These are phyloP conservation scores for Smutsia gigantea DNA, from an alignment of 2,797 vertebrate genomes.

Conservation along the genomic window DNA sequence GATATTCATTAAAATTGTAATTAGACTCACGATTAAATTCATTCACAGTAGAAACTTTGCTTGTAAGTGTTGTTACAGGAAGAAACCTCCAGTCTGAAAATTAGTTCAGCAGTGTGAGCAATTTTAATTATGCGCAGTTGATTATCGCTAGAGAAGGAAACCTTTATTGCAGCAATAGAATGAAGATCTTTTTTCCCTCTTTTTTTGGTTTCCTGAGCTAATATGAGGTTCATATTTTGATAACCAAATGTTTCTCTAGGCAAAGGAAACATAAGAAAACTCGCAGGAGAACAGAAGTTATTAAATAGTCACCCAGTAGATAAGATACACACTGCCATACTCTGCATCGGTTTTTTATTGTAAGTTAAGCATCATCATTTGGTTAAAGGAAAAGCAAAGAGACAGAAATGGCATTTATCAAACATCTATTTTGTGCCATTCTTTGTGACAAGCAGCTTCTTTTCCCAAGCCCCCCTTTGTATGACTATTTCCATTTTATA, in stretches of 20 bases:
- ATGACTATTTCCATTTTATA: background rate
- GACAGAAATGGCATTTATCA: background rate
- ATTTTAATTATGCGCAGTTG: conserved; percentile 89
- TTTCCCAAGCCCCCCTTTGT: background rate
- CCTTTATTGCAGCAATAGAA: conserved; percentile 87
- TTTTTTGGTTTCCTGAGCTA: conserved; percentile 81
- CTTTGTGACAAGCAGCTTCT: background rate
- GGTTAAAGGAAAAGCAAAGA: background rate
- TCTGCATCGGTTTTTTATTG: background rate
- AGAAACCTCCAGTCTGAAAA: conserved; percentile 89
- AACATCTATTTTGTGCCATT: background rate
- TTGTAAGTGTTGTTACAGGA: conserved; percentile 88
- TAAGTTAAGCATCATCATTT: background rate
- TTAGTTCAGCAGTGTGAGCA: conserved; percentile 88
- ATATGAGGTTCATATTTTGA: conserved; percentile 82
- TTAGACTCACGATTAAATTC: conserved; percentile 90
- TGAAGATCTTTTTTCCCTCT: conserved; percentile 79
- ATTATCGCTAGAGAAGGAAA: conserved; percentile 89
- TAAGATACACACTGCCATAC: background rate
- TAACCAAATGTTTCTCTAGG: conserved; percentile 80
- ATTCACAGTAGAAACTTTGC: conserved; percentile 87
- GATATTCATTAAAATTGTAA: conserved; percentile 91
- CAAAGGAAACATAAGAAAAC: conserved; percentile 81
- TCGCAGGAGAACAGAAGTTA: conserved; percentile 73
- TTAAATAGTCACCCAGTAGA: conserved; percentile 52